A percentile compares a stretch with the other conserved stretches of the same genome.
Evolutionary conservation across 2,888 invertebrate species (phyloP).

Genomic region (Spodoptera exigua): DNA sequence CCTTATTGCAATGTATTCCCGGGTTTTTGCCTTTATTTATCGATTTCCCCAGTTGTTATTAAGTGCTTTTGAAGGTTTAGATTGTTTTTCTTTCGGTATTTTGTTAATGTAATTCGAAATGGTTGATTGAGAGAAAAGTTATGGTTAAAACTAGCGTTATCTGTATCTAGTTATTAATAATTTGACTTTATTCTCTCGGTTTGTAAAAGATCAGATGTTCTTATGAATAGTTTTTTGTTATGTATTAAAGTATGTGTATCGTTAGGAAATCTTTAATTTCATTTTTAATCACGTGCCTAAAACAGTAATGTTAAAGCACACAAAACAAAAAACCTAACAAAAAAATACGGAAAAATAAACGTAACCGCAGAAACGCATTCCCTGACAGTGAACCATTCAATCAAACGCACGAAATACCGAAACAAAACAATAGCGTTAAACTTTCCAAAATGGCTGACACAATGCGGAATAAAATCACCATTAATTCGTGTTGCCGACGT

Average conservation of each 20-base stretch:
- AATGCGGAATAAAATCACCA: constrained; percentile 81
- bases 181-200: too few species aligned
- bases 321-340: not conserved
- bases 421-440: constrained; percentile 57
- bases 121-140: too few species aligned
- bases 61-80: too few species aligned
- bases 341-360: constrained; percentile 8
- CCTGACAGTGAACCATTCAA: constrained; percentile 46
- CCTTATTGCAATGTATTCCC: constrained; percentile 43
- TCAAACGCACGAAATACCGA: constrained; percentile 44
- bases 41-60: too few species aligned
- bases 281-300: not conserved
- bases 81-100: too few species aligned
- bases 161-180: too few species aligned
- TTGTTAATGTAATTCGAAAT: too few species aligned
- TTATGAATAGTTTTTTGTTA: too few species aligned
- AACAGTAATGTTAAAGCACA: not conserved
- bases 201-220: too few species aligned
- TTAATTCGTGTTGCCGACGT: constrained; percentile 85
- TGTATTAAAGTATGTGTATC: too few species aligned
- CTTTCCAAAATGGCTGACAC: constrained; percentile 55
- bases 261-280: too few species aligned
- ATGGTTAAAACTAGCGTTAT: too few species aligned
- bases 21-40: constrained; percentile 32
- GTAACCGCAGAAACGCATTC: constrained; percentile 9